Evolutionary conservation across 2,797 vertebrate species (phyloP).

Genomic region (Scolopax bukidnonensis): DNA sequence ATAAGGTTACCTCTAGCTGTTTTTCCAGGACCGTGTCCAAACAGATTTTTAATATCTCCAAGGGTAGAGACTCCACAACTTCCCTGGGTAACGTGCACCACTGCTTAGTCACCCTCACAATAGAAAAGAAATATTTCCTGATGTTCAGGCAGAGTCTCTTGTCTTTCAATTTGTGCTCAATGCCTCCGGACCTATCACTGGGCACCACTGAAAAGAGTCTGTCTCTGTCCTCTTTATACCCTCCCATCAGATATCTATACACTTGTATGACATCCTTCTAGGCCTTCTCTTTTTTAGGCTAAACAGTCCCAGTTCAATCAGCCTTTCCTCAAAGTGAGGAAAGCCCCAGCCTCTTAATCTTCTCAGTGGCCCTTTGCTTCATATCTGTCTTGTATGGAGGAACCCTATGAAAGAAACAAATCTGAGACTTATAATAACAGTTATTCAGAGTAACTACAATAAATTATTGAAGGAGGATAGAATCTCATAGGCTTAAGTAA

Average conservation of each 20-base stretch:
- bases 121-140: neutral
- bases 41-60: neutral
- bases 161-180: neutral
- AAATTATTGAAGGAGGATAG: neutral
- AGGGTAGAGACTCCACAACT: neutral
- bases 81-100: accelerated
- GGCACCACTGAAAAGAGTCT: neutral
- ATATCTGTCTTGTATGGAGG: neutral
- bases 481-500: neutral
- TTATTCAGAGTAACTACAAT: neutral
- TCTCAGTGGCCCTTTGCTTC: neutral
- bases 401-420: neutral
- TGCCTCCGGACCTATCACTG: neutral
- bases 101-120: neutral
- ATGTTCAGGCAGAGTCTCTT: neutral
- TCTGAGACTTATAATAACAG: neutral
- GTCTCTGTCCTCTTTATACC: neutral
- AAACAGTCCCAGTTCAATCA: neutral
- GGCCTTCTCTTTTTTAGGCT: neutral
- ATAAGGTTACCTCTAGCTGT: neutral
- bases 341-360: neutral
- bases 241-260: neutral
- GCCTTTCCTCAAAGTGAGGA: neutral
- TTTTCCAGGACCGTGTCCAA: neutral
- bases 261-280: neutral